Base-by-base conservation (phyloP, 2,797 vertebrate species). In the Coregonus sp. region DNA sequence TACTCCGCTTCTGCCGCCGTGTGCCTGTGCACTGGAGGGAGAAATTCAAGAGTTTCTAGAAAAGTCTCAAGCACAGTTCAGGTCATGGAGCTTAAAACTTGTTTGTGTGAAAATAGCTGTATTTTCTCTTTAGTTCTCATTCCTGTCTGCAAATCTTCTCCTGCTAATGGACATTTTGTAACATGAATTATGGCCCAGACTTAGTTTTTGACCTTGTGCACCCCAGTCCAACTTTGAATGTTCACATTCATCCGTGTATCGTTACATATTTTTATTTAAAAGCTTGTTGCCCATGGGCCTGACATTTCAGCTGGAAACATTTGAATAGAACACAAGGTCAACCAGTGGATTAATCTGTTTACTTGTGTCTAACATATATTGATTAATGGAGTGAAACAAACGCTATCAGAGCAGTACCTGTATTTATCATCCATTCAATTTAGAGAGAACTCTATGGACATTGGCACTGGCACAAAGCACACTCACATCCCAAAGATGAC, bases 11-110 rank as follows among this genome's bases (percentile, higher is more conserved):
- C 80, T 85, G 86, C 84, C 56, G 37, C 73, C 65, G 33, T 70
- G 84, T 79, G 80, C 83, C 82, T 83, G 81, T 86, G 82, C 70
- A 72, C 80, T 81, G 73, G 80, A 81, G 79, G 81, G 82, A 77
- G 83, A 88, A 85, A 82, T 84, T 79, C 81, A 72, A 68, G 72
- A 78, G 63, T 85, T 81, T 81, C 79, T 82, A 70, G 77, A 82
- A 78, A 76, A 71, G 78, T 74, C 70, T 75, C 70, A 72, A 77
- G 70, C 78, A 78, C 73, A 66, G 73, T 70, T 61, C 78, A 61
- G 72, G 77, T 75, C 77, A 68, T 72, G 74, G 67, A 73, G 75
- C 70, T 72, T 72, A 51, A 72, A 72, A 52, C 70, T 7, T 37
- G 50, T 29, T 25, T 67, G 16, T 67, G 65, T 31, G 25, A 29